Base-by-base conservation (phyloP, 2,113 vertebrate genomes). In the Microtus ochrogaster region DNA sequence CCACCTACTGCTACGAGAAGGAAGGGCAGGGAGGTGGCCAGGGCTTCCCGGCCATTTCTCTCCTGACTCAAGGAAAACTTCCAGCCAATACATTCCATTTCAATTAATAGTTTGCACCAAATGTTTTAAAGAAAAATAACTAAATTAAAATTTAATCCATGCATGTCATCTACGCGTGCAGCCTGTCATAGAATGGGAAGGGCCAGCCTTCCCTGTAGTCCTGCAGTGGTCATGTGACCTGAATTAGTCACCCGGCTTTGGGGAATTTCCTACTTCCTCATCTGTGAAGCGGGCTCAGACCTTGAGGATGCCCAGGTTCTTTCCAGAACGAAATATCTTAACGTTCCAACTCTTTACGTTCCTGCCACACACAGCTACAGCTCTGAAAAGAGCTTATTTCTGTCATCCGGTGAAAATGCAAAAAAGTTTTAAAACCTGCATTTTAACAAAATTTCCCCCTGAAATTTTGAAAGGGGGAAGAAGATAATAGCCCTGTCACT, bases 71-170 rank as follows among this genome's bases (percentile, higher is more conserved):
- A 89, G n/a, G 36, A n/a, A 94, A 95, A 36, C 3, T 17, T 76
- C 44, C 1, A 96, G 52, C 24, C 2, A 96, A 74, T 19, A 91
- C 88, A 93, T 83, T 77, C 77, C 26, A 95, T 78, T 96, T 95
- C 66, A 63, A 83, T 66, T 91, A 92, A 74, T 74, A 88, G 88
- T 93, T 93, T 63, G 73, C 22, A 78, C 36, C 33, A 94, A 30
- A 79, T 41, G 11, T 5, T 39, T 16, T 92, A 6, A 82, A 91
- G 81, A 84, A 96, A 92, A 70, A 90, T 66, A 93, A 94, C 21
- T 65, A 81, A 94, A 85, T 95, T 86, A 87, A 90, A 96, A 79
- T 94, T 82, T 87, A 94, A 94, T 94, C 52, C 36, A 74, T 21
- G 92, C 76, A 66, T n/a, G 13, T 6, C 41, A 82, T n/a, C 55